Base-by-base conservation (phyloP, 2,113 vertebrate species). In the Hippocampus comes region DNA sequence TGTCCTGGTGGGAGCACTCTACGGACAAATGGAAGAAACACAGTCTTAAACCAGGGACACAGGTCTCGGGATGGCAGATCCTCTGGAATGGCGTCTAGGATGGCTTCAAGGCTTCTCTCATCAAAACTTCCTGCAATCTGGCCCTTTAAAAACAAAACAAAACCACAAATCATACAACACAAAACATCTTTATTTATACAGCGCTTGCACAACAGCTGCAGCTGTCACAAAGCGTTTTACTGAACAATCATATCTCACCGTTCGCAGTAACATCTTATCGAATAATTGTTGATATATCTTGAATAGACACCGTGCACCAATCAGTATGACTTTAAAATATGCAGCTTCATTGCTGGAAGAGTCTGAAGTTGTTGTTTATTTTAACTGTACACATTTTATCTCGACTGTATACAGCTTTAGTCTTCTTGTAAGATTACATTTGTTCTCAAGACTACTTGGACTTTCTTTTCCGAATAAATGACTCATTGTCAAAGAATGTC, bases 11-110 rank as follows among this genome's bases (percentile, higher is more conserved):
- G 96, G 4, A 97, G 79, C 69, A 74, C 87, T 56, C 82, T 94
- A 82, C 93, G 94, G 30, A 95, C 82, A 75, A 98, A 98, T 2
- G 97, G 96, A 68, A 97, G 91, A 74, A 99, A 84, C 3, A 95
- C 91, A 4, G 92, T 93, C 90, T 92, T 94, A 69, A 99, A 90
- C 97, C 97, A 99, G 0, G 86, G 89, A 63, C 94, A 94, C 1
- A 99, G 89, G 21, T 93, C 91, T 80, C 88, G 90, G 66, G 94
- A 89, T 14, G 93, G 89, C 71, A 94, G 73, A 55, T 94, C 82
- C 53, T 92, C 88, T 38, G 92, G 90, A 80, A 98, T 92, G 49
- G 93, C 91, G 72, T 79, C 82, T 43, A 99, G 92, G 69, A 99
- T 82, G 11, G 87, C 89, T 72, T 97, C 92, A 65, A 99, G 88